Base-by-base conservation (phyloP, 2,113 vertebrate species). In the Cephalophus harveyi region DNA sequence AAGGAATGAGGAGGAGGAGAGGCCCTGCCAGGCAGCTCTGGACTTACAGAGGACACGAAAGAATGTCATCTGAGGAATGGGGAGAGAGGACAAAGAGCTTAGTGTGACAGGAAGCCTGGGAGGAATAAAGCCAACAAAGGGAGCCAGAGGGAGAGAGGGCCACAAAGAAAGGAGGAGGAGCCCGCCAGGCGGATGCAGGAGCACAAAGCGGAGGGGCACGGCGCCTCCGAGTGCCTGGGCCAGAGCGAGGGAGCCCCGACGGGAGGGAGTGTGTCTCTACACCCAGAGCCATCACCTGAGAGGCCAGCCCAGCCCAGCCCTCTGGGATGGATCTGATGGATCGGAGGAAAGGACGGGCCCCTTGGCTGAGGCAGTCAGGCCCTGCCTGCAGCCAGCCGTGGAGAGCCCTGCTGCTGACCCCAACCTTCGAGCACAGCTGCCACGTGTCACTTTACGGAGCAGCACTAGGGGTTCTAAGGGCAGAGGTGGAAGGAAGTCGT, bases 1-100 rank as follows among this genome's bases (percentile, higher is more conserved):
- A 92, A 91, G 59, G 81, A 95, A 78, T 6, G 15, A 87, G 64
- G 76, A 94, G 40, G 57, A 89, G 27, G 74, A 91, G 74, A 60
- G 48, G 40, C 48, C 46, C 64, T 46, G 74, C 74, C 25, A 55
- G 59, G 82, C n/a, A 96, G 81, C 59, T 89, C 64, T 27, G 57
- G 52, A 28, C 82, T 97, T 76, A 48, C 28, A 82, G 55, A 91
- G 55, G 55, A 7, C 54, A 59, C 1, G 10, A 54, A 79, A 91
- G 96, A 79, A 67, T 55, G 83, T 54, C 88, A 43, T n/a, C 50
- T 81, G 74, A 90, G 64, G 87, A 94, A 40, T 23, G 25, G 36
- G 59, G 30, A 93, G 60, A 67, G 52, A 43, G 97, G 76, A 97
- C 93, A 97, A 92, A 95, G 91, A 55, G 43, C 83, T 88, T 81